Conservation (phyloP, 2,888 invertebrate species). For the Ophion slaviceki region DNA sequence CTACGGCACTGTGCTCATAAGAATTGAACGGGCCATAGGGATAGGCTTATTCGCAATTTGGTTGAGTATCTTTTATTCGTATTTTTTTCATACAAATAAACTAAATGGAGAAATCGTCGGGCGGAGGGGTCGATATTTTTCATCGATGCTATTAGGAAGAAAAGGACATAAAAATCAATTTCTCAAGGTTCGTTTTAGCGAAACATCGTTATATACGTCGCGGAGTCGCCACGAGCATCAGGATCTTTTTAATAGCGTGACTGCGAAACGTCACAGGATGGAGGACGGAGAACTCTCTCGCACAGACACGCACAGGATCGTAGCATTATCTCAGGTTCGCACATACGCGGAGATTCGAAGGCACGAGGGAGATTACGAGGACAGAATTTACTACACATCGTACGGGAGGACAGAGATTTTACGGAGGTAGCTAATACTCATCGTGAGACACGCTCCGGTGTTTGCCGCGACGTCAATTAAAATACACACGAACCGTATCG, state of each 20-base stretch:
- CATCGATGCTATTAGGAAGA: not conserved
- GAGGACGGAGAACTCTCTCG: constrained; percentile 1
- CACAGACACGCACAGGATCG: constrained; percentile 48
- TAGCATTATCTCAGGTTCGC: constrained; percentile 66
- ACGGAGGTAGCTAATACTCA: constrained; percentile 30
- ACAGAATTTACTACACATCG: constrained; percentile 26
- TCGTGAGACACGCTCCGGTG: constrained; percentile 49
- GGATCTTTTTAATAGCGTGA: constrained; percentile 44
- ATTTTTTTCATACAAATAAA: not conserved
- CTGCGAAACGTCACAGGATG: constrained; percentile 34
- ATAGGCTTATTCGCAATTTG: not conserved
- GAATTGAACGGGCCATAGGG: not conserved
- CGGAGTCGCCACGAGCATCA: constrained; percentile 37
- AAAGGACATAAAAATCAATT: constrained; percentile 20
- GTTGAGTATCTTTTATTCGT: not conserved
- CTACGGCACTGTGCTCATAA: not conserved
- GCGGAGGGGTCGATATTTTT: not conserved
- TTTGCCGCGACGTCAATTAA: constrained; percentile 66
- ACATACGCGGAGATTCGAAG: constrained; percentile 2
- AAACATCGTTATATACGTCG: constrained; percentile 14
- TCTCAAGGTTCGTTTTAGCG: constrained; percentile 34
- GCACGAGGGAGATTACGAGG: constrained; percentile 15
- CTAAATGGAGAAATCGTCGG: not conserved
- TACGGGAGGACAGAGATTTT: constrained; percentile 29
- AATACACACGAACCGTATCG: constrained; percentile 59